Evolutionary conservation across 2,888 invertebrate species (phyloP).

Genomic region (Leucozona laternaria): DNA sequence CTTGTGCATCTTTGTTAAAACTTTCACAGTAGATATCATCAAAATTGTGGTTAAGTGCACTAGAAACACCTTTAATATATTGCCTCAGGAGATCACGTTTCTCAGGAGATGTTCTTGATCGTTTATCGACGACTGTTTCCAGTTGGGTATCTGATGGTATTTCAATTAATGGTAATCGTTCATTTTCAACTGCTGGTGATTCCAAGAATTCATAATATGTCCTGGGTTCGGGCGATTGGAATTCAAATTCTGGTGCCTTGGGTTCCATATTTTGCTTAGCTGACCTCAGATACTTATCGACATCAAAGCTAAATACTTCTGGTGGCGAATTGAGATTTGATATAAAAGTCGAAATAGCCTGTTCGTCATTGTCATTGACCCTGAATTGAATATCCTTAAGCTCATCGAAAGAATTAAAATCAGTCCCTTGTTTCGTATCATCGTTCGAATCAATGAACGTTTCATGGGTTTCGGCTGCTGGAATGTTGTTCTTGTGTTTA

Average conservation of each 20-base stretch:
- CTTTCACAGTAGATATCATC: neutral
- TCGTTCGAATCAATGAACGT: neutral
- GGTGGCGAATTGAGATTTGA: constrained; percentile 76
- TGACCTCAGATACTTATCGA: constrained; percentile 74
- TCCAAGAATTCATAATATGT: constrained; percentile 75
- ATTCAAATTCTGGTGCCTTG: constrained; percentile 18
- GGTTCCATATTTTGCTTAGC: constrained; percentile 36
- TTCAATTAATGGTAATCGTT: constrained; percentile 60
- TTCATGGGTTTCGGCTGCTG: neutral
- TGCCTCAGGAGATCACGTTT: constrained; percentile 76
- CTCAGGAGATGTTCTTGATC: neutral
- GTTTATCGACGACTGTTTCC: constrained; percentile 3
- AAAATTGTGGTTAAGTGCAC: constrained; percentile 26
- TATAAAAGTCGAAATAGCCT: constrained; percentile 76
- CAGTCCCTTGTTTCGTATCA: neutral
- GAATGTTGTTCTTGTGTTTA: constrained; percentile 8
- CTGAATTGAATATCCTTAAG: constrained; percentile 75
- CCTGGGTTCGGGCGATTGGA: constrained; percentile 46
- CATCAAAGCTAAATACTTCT: constrained; percentile 77
- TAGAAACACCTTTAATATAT: constrained; percentile 76
- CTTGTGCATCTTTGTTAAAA: neutral
- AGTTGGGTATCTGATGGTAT: constrained; percentile 1
- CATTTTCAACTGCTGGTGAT: constrained; percentile 63
- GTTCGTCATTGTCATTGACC: constrained; percentile 73
- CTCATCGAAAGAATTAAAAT: constrained; percentile 62